These are phyloP conservation scores for Dicyrtomina minuta DNA, from an alignment of 2,888 invertebrate species.

Conservation along the genomic window DNA sequence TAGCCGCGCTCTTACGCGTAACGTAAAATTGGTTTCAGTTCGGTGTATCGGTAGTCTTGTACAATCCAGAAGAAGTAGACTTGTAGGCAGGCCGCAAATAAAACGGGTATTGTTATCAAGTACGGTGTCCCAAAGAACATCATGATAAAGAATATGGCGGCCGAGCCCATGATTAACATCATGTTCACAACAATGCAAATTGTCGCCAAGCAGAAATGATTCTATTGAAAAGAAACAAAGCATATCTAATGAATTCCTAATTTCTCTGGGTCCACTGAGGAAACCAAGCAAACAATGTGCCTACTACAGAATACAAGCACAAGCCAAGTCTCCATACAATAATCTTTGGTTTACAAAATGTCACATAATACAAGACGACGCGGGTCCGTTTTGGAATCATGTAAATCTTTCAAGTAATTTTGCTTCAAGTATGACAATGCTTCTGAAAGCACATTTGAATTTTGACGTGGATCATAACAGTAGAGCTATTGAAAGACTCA, in stretches of 20 bases:
- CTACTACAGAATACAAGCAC: no score
- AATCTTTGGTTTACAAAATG: no score
- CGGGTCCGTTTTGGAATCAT: no score
- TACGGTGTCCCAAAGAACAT: conserved; percentile 28
- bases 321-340: no score
- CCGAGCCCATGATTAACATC: conserved; percentile 28
- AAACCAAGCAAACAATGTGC: no score
- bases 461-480: no score
- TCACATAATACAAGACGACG: no score
- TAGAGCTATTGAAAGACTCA: no score
- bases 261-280: no score
- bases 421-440: no score
- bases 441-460: no score
- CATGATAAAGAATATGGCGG: conserved; percentile 29
- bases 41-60: conserved; percentile 25
- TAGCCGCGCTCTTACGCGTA: conserved; percentile 15
- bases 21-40: conserved; percentile 25
- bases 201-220: conserved; percentile 30
- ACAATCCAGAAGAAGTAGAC: conserved; percentile 29
- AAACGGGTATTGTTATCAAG: conserved; percentile 27
- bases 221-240: conserved; percentile 13
- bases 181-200: conserved; percentile 23
- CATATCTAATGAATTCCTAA: background rate
- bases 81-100: conserved; percentile 29
- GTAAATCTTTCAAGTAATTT: no score